Percentiles rank a stretch among this genome's conserved stretches.
Evolutionary conservation across 2,888 invertebrate species (phyloP).

Genomic region (Drosophila merina): DNA sequence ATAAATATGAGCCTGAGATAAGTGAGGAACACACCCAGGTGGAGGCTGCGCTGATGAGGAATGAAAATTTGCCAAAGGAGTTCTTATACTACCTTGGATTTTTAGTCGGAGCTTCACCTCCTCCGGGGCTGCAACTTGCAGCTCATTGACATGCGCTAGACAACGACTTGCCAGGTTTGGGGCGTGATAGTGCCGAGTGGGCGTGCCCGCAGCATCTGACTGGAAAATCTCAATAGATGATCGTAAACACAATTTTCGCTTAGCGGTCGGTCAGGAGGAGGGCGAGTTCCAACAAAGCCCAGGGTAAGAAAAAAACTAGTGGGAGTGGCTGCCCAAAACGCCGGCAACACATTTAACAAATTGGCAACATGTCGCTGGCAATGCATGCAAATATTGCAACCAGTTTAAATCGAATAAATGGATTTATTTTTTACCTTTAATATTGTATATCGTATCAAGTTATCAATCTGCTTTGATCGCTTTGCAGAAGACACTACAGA

Average conservation of each 20-base stretch:
- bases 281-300: constrained; percentile 44
- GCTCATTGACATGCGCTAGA: constrained; percentile 75
- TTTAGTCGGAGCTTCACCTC: neutral
- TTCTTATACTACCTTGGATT: neutral
- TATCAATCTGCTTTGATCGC: neutral
- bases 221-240: constrained; percentile 72
- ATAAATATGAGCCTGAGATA: constrained; percentile 75
- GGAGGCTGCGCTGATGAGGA: constrained; percentile 41
- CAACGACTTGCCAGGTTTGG: constrained; percentile 22
- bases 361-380: constrained; percentile 54
- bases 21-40: constrained; percentile 64
- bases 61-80: constrained; percentile 46
- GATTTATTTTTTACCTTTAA: neutral
- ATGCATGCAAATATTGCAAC: constrained; percentile 65
- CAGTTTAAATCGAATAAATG: neutral
- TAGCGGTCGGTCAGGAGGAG: constrained; percentile 51
- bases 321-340: constrained; percentile 63
- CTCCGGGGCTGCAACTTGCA: constrained; percentile 29
- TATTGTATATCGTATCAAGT: neutral
- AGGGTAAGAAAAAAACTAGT: constrained; percentile 19
- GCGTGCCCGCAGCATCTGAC: constrained; percentile 57
- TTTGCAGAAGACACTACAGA: neutral
- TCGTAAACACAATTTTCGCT: constrained; percentile 73
- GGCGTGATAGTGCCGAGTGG: constrained; percentile 51
- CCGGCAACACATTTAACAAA: constrained; percentile 71